Evolutionary conservation across 2,888 invertebrate species (phyloP).

Genomic region (Dorcus parallelipipedus): DNA sequence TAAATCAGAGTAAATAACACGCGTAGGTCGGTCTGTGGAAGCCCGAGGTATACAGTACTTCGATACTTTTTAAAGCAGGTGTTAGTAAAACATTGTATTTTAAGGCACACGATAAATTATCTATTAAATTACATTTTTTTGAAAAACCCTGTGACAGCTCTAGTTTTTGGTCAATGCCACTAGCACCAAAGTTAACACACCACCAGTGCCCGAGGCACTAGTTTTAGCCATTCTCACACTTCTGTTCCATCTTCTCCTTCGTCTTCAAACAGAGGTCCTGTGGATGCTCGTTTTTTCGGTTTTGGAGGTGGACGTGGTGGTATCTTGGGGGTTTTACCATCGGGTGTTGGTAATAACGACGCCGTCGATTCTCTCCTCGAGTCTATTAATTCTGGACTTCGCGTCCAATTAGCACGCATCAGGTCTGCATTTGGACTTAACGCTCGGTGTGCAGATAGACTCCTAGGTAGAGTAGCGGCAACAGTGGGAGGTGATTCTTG

Average conservation of each 20-base stretch:
- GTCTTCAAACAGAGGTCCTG: slow-evolving; percentile 79
- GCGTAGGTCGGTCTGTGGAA: slow-evolving; percentile 4
- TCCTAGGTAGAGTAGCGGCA: slow-evolving; percentile 46
- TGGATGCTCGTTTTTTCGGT: slow-evolving; percentile 71
- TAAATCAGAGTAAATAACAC: background rate
- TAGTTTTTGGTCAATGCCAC: slow-evolving; percentile 21
- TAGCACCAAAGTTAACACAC: slow-evolving; percentile 31
- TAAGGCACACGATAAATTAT: slow-evolving; percentile 15
- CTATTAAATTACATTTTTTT: slow-evolving; percentile 16
- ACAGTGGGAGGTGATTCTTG: slow-evolving; percentile 55
- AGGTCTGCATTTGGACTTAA: slow-evolving; percentile 50
- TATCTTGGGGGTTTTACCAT: slow-evolving; percentile 56
- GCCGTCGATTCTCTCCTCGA: slow-evolving; percentile 40
- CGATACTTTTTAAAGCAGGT: background rate
- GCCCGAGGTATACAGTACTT: slow-evolving; percentile 7
- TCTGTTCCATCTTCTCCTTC: slow-evolving; percentile 88
- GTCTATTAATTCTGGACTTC: slow-evolving; percentile 48
- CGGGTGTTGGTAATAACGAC: slow-evolving; percentile 26
- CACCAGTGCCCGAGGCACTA: slow-evolving; percentile 44
- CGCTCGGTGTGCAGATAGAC: slow-evolving; percentile 38
- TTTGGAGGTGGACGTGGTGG: slow-evolving; percentile 83
- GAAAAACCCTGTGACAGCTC: slow-evolving; percentile 24
- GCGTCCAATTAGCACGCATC: slow-evolving; percentile 40
- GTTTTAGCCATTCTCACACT: slow-evolving; percentile 62
- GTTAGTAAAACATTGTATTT: background rate